Percentiles rank a stretch among this genome's conserved stretches.
Evolutionary conservation across 2,797 vertebrate species (phyloP).

Genomic region (Ptychobarbus kaznakovi): DNA sequence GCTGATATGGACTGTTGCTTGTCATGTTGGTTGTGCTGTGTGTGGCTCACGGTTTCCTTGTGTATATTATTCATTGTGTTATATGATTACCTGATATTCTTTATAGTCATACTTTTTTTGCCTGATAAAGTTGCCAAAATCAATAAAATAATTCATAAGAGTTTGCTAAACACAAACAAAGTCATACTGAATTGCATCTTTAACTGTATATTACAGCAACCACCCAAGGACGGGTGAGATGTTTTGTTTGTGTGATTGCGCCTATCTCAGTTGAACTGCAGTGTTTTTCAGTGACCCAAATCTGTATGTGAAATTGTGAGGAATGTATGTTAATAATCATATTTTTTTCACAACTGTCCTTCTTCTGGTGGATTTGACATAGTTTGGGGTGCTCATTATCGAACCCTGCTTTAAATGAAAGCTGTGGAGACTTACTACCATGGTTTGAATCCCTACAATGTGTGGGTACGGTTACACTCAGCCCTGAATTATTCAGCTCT

Average conservation of each 20-base stretch:
- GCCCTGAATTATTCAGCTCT: constrained; percentile 79
- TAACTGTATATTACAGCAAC: not conserved
- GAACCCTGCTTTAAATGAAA: constrained; percentile 54
- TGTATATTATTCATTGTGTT: not conserved
- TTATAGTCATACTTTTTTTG: not conserved
- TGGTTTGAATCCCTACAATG: constrained; percentile 61
- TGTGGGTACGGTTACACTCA: constrained; percentile 72
- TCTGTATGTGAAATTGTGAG: not conserved
- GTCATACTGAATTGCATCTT: not conserved
- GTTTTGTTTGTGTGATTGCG: not conserved
- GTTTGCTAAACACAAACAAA: not conserved
- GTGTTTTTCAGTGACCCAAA: not conserved
- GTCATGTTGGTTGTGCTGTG: not conserved
- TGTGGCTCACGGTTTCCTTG: not conserved
- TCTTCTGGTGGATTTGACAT: constrained; percentile 1
- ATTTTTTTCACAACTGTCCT: not conserved
- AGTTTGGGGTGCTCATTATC: constrained; percentile 26
- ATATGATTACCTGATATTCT: not conserved
- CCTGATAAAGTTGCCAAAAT: not conserved
- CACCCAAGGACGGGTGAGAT: not conserved
- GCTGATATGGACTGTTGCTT: not conserved
- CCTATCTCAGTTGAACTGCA: not conserved
- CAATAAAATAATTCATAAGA: not conserved
- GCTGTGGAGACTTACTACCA: constrained; percentile 56
- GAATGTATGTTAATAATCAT: not conserved